Evolutionary conservation across 2,113 vertebrate genomes (phyloP), one percentile per base, ranked within the genome.

Genomic region (Eurypyga helias): DNA sequence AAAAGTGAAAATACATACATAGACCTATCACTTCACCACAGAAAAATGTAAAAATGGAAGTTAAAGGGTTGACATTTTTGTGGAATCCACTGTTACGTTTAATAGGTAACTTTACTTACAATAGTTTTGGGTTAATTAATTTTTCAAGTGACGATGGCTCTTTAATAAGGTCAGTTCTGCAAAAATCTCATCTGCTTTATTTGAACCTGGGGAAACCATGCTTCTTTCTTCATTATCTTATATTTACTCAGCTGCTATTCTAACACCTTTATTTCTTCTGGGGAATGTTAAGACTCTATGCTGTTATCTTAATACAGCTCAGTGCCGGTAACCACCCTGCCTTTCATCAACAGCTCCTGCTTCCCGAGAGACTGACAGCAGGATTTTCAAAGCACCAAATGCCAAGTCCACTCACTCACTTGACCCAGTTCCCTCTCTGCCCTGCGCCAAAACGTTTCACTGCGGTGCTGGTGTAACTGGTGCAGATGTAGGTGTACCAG

Each of bases 231-330:
- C 86, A 82, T 92, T 92, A 79, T 79, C 60, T 84, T 52, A 15
- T 95, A 65, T 94, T 93, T 92, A 86, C 51, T 36, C 80, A 79
- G 77, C 71, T 96, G 61, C 83, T 91, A 57, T 93, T 95, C 93
- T 87, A 92, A 87, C 92, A 91, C 86, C 57, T 93, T 89, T 79
- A 76, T 96, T 95, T 95, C 91, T 95, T 75, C 58, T 52, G 94
- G 92, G 90, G 57, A 84, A 52, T 61, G 83, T 87, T 86, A 93
- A 60, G 38, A 45, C 95, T 94, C 90, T 94, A 64, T 90, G 79
- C 51, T 86, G 51, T 92, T 97, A 71, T 45, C 88, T 88, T 90
- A 75, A 33, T 71, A 67, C 64, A 83, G 10, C 21, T 14, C 64
- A 31, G 34, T 36, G 67, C 76, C 29, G 78, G 13, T 93, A 92